phyloP scores from a whole-genome alignment of 2,113 vertebrate species.

The Ochotona princeps region DNA sequence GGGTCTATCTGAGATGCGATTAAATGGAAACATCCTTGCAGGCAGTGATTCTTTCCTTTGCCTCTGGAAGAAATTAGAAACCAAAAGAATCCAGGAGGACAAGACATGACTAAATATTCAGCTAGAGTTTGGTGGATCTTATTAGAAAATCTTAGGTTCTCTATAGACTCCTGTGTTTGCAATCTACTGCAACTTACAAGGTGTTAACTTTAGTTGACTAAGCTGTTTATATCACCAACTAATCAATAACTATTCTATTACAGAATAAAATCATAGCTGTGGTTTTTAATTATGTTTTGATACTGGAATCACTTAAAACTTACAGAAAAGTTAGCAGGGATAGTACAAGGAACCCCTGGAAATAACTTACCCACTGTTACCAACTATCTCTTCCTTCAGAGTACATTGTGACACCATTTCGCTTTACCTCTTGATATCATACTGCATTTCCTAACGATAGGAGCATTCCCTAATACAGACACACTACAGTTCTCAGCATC shows the following conservation, averaged over 20 bases:
- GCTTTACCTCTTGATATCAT: background rate
- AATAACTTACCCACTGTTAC: background rate
- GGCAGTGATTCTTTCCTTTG: background rate
- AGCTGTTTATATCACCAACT: background rate
- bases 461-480: background rate
- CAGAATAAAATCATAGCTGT: background rate
- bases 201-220: background rate
- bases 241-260: background rate
- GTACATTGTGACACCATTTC: background rate
- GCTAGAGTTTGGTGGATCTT: background rate
- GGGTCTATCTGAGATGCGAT: conserved; percentile 11
- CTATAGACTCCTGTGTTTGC: background rate
- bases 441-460: background rate
- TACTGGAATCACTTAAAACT: conserved; percentile 21
- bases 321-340: background rate
- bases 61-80: conserved; percentile 24
- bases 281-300: conserved; percentile 12
- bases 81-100: conserved; percentile 21
- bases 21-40: conserved; percentile 13
- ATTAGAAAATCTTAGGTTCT: background rate
- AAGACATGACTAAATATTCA: background rate
- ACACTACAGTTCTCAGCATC: background rate
- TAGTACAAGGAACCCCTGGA: background rate
- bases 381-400: background rate
- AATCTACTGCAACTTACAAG: background rate